Percentiles rank a stretch among this genome's conserved stretches.
phyloP scores from a whole-genome alignment of 2,888 invertebrate species.

The Muschampia plurimacula region DNA sequence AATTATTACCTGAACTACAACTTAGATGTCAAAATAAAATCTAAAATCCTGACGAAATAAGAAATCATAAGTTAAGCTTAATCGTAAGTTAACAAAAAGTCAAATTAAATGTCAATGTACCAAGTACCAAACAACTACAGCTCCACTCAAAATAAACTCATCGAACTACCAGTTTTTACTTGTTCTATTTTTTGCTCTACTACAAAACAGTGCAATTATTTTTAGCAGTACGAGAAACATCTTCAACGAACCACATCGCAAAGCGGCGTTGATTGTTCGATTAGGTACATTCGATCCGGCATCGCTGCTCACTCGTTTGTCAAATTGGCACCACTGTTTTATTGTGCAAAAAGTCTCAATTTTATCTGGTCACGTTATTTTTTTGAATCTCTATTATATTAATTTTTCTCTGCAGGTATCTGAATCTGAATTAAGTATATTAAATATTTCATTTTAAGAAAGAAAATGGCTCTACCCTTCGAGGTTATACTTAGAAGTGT shows the following conservation, averaged over 20 bases:
- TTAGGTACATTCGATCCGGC: conserved; percentile 19
- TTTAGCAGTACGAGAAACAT: conserved; percentile 18
- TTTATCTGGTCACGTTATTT: neutral
- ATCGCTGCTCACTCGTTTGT: conserved; percentile 24
- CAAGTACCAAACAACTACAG: neutral
- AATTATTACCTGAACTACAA: neutral
- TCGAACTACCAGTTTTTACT: conserved; percentile 12
- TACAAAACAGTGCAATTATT: conserved; percentile 15
- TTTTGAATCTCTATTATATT: neutral
- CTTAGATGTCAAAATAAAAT: neutral
- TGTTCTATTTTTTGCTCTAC: conserved; percentile 1
- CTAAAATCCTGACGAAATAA: neutral
- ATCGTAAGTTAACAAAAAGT: neutral
- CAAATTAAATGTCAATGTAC: conserved; percentile 4
- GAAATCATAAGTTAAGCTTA: neutral
- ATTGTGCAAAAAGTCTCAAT: conserved; percentile 8
- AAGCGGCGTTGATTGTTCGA: conserved; percentile 12
- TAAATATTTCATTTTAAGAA: too few species aligned
- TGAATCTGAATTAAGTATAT: too few species aligned
- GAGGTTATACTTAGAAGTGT: too few species aligned
- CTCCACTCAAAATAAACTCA: neutral
- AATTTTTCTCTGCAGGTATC: too few species aligned
- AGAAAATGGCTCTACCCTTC: too few species aligned
- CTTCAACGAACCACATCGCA: conserved; percentile 7
- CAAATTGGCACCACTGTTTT: conserved; percentile 26